A percentile compares a stretch with the other conserved stretches of the same genome.
phyloP scores from a whole-genome alignment of 2,888 invertebrate species.

The Drosophila seclusa region DNA sequence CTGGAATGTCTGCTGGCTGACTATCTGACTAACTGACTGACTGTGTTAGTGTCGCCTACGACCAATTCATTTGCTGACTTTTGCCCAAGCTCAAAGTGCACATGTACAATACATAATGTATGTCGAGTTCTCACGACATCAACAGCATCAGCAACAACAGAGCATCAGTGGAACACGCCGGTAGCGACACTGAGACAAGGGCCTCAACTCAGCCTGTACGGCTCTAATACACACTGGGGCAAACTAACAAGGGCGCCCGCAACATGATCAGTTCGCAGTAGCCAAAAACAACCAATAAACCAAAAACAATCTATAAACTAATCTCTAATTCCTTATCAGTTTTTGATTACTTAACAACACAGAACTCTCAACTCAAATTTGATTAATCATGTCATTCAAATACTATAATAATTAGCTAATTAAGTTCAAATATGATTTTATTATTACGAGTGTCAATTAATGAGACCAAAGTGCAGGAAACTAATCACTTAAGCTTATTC shows the following conservation, averaged over 20 bases:
- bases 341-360: not conserved
- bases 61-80: conserved; percentile 49
- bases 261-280: not conserved
- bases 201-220: conserved; percentile 15
- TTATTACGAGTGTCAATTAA: not conserved
- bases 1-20: conserved; percentile 1
- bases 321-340: not conserved
- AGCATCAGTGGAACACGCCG: conserved; percentile 33
- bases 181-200: conserved; percentile 58
- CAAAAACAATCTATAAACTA: not conserved
- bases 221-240: conserved; percentile 24
- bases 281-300: not conserved
- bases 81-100: conserved; percentile 30
- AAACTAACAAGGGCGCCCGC: not conserved
- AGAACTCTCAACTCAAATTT: not conserved
- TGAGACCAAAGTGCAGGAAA: not conserved
- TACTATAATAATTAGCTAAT: not conserved
- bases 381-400: not conserved
- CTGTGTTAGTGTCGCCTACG: conserved; percentile 73
- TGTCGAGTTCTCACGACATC: conserved; percentile 71
- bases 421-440: not conserved
- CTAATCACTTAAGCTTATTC: not conserved
- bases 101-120: conserved; percentile 12
- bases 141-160: conserved; percentile 24
- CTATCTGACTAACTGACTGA: conserved; percentile 13